Conservation (phyloP, 2,113 vertebrate genomes). For the Pithys albifrons region DNA sequence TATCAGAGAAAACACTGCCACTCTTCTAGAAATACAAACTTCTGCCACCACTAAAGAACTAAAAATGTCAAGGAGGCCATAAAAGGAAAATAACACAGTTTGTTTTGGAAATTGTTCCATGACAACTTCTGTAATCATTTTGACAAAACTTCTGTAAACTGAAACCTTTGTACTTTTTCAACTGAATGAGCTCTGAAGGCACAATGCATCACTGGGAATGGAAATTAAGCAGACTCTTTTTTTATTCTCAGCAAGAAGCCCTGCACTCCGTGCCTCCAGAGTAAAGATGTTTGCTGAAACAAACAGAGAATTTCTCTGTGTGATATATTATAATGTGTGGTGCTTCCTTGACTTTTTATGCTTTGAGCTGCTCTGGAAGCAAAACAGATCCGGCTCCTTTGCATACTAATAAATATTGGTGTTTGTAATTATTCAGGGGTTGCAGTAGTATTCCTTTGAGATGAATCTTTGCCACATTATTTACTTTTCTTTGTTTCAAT, state of each 20-base stretch:
- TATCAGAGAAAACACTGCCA: slow-evolving; percentile 17
- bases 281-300: slow-evolving; percentile 44
- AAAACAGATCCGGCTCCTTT: slow-evolving; percentile 65
- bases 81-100: slow-evolving; percentile 48
- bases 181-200: slow-evolving; percentile 42
- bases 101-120: slow-evolving; percentile 42
- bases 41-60: neutral
- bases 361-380: slow-evolving; percentile 69
- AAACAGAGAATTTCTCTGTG: slow-evolving; percentile 42
- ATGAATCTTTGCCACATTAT: slow-evolving; percentile 71
- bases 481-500: slow-evolving; percentile 68
- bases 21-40: neutral
- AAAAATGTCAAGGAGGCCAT: slow-evolving; percentile 51
- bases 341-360: slow-evolving; percentile 68
- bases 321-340: slow-evolving; percentile 71
- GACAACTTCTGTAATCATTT: slow-evolving; percentile 47
- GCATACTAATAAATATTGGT: slow-evolving; percentile 75
- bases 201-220: slow-evolving; percentile 63
- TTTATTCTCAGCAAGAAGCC: slow-evolving; percentile 42
- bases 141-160: slow-evolving; percentile 57
- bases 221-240: slow-evolving; percentile 48
- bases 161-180: slow-evolving; percentile 52
- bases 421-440: slow-evolving; percentile 72
- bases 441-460: slow-evolving; percentile 68
- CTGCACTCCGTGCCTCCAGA: slow-evolving; percentile 9